A percentile compares a stretch with the other conserved stretches of the same genome.
Conservation (phyloP, 2,113 vertebrate genomes). For the Lipophrys pholis region DNA sequence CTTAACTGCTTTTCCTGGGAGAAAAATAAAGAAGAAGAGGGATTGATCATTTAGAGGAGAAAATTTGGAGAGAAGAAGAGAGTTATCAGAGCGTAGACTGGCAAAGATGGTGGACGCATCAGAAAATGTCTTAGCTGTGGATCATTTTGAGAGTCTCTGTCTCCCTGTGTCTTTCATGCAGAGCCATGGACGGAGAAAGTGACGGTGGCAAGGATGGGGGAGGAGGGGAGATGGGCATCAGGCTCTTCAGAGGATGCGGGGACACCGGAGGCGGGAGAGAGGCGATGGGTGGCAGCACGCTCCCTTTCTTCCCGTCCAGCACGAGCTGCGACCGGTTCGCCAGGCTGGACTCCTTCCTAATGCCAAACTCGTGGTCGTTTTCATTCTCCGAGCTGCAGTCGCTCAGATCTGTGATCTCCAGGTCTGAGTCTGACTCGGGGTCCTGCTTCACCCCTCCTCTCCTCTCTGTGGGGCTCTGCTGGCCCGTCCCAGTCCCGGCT, state of each 20-base stretch:
- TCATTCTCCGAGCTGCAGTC: slow-evolving; percentile 93
- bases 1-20: slow-evolving; percentile 42
- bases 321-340: slow-evolving; percentile 59
- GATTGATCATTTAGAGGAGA: slow-evolving; percentile 43
- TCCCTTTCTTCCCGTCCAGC: slow-evolving; percentile 72
- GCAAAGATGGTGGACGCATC: slow-evolving; percentile 46
- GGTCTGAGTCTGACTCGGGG: slow-evolving; percentile 89
- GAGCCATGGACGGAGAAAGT: slow-evolving; percentile 72
- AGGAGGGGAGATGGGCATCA: slow-evolving; percentile 75
- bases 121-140: slow-evolving; percentile 81
- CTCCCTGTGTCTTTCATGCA: slow-evolving; percentile 84
- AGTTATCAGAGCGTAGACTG: slow-evolving; percentile 55
- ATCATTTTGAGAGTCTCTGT: slow-evolving; percentile 84
- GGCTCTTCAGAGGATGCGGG: slow-evolving; percentile 81
- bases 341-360: slow-evolving; percentile 76
- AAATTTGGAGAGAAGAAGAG: slow-evolving; percentile 72
- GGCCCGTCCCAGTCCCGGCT: slow-evolving; percentile 61
- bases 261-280: slow-evolving; percentile 80
- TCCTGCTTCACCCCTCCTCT: slow-evolving; percentile 87
- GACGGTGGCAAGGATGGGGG: slow-evolving; percentile 78
- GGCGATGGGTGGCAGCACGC: slow-evolving; percentile 68
- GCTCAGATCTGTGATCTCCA: slow-evolving; percentile 94
- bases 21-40: slow-evolving; percentile 25
- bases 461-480: slow-evolving; percentile 82
- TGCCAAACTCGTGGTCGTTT: slow-evolving; percentile 84